Evolutionary conservation across 1,140 invertebrate species (phyloP), one percentile per base, ranked within the genome.

Genomic region (Nebria ingens): DNA sequence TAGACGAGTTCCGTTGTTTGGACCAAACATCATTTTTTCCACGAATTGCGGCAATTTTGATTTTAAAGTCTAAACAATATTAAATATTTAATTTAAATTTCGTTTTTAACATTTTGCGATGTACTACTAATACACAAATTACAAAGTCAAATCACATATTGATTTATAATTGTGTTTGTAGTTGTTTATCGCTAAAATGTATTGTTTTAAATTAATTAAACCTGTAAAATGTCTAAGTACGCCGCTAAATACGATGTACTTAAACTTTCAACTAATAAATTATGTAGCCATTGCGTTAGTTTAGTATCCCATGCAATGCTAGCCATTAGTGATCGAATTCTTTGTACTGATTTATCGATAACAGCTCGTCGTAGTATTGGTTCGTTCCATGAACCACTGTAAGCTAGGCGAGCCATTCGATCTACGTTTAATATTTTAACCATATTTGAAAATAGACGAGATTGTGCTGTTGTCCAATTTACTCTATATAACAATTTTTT

Each of bases 251-350:
- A 84, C n/a, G 77, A 72, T 6, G 77, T 71, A 1, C 84, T 77
- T 9, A 91, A 69, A 62, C 84, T 72, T 42, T 91, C 87, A 54
- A 89, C 74, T 2, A 93, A 66, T 9, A 86, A 68, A 42, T 74
- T 71, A 65, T 93, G 89, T 25, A 93, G 68, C 91, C 91, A 93
- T 58, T 89, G 85, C 2, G 80, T 77, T 12, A 89, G 67, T 49
- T 80, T 79, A 6, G 76, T 65, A 60, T 91, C 84, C 87, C 88
- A 88, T 4, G 72, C 69, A 11, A 84, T 73, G 2, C 77, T 76
- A 0, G 82, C 80, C 53, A 90, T 67, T n/a, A 80, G 75, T 55
- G 82, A 78, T 19, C 87, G 72, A 54, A 91, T 73, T 52, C 82
- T 73, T 57, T 80, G 75, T 0, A 85, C 79, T 1, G 87, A 81